These are phyloP conservation scores for Hirtodrosophila trivittata DNA, from an alignment of 2,888 invertebrate species.

Conservation along the genomic window DNA sequence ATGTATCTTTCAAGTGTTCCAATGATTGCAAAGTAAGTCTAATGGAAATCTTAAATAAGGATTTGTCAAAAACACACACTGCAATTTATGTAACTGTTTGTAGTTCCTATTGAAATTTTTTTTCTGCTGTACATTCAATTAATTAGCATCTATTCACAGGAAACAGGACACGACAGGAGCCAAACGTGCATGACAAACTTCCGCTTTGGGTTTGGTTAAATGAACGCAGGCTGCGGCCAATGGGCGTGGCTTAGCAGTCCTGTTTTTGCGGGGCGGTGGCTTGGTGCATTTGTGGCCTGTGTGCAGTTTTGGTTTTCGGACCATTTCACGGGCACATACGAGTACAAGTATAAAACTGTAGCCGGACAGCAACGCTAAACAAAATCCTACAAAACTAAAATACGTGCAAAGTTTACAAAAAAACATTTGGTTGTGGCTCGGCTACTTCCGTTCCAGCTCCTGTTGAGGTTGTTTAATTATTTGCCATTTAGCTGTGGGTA, in stretches of 20 bases:
- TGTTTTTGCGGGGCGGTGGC: conserved; percentile 5
- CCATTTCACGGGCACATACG: conserved; percentile 62
- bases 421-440: conserved; percentile 61
- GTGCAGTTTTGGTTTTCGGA: conserved; percentile 65
- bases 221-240: conserved; percentile 55
- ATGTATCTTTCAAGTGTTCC: conserved; percentile 7
- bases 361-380: conserved; percentile 41
- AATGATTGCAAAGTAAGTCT: conserved; percentile 19
- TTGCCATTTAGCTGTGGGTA: conserved; percentile 40
- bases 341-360: conserved; percentile 18
- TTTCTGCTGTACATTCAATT: conserved; percentile 47
- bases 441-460: conserved; percentile 36
- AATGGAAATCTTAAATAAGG: conserved; percentile 14
- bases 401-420: conserved; percentile 75
- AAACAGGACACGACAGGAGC: conserved; percentile 35
- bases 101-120: neutral
- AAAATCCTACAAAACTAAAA: conserved; percentile 63
- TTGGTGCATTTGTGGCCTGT: conserved; percentile 54
- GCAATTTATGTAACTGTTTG: neutral
- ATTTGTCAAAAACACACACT: conserved; percentile 11
- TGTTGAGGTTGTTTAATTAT: conserved; percentile 64
- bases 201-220: conserved; percentile 62
- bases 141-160: conserved; percentile 67
- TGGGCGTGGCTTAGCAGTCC: conserved; percentile 32
- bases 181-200: conserved; percentile 69